Evolutionary conservation across 1,140 invertebrate genomes (phyloP).

Genomic region (Ceratosolen solmsi): DNA sequence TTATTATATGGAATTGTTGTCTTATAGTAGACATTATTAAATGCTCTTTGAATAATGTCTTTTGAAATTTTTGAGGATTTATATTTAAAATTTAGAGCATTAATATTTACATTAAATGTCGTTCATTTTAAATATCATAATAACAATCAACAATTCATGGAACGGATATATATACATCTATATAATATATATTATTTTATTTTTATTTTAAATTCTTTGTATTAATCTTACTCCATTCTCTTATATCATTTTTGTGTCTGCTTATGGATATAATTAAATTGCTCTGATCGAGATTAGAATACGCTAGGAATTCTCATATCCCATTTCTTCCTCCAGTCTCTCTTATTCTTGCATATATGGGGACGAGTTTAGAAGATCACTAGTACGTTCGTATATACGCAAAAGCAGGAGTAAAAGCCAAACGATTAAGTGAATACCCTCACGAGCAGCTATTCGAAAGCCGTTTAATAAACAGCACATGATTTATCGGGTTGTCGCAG

Average conservation of each 20-base stretch:
- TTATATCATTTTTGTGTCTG: not conserved
- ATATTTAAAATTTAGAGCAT: no score
- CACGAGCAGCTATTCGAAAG: conserved; percentile 48
- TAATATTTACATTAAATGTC: no score
- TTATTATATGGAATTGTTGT: no score
- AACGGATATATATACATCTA: not conserved
- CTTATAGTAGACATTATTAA: no score
- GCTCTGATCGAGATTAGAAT: conserved; percentile 56
- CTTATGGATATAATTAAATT: conserved; percentile 52
- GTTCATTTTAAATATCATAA: no score
- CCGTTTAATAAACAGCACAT: conserved; percentile 60
- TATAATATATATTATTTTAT: not conserved
- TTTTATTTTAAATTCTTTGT: not conserved
- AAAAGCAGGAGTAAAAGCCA: conserved; percentile 26
- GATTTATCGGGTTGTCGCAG: conserved; percentile 56
- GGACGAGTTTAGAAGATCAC: conserved; percentile 21
- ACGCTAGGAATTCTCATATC: conserved; percentile 41
- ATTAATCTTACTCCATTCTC: not conserved
- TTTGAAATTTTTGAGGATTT: no score
- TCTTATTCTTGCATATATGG: not conserved
- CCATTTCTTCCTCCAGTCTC: not conserved
- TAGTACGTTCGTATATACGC: not conserved
- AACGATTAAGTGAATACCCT: conserved; percentile 62
- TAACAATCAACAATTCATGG: not conserved
- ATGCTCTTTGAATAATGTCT: no score